Evolutionary conservation across 1,140 invertebrate species (phyloP).

Genomic region (Trachelipus rathkii): DNA sequence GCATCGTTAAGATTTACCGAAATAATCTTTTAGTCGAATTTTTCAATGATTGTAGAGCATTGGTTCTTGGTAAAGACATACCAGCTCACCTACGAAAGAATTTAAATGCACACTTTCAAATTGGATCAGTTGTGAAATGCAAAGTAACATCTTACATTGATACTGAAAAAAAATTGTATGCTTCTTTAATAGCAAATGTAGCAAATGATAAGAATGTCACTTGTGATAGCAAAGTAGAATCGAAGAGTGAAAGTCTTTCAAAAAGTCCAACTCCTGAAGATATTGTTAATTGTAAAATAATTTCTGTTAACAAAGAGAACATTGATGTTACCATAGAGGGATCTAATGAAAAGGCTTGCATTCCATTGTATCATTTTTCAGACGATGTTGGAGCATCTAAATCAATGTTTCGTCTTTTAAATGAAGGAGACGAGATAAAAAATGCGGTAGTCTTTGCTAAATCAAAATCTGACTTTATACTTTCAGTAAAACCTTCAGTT

Average conservation of each 20-base stretch:
- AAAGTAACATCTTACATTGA: background rate
- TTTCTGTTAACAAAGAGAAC: background rate
- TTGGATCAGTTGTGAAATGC: background rate
- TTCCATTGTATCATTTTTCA: background rate
- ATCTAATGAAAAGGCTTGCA: background rate
- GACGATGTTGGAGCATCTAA: background rate
- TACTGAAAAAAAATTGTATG: background rate
- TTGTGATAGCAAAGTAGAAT: background rate
- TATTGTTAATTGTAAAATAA: background rate
- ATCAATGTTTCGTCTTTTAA: background rate
- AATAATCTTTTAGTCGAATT: background rate
- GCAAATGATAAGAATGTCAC: background rate
- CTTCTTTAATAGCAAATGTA: background rate
- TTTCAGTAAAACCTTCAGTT: background rate
- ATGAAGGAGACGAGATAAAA: background rate
- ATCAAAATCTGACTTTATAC: background rate
- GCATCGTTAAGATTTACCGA: background rate
- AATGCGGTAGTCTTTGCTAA: background rate
- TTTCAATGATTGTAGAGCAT: background rate
- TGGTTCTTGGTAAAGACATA: background rate
- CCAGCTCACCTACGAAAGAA: background rate
- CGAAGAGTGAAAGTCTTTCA: no score
- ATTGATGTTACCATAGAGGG: background rate
- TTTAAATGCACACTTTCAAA: background rate
- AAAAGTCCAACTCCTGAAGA: background rate